Conservation (phyloP, 1,140 invertebrate species). For the Forficula auricularia region DNA sequence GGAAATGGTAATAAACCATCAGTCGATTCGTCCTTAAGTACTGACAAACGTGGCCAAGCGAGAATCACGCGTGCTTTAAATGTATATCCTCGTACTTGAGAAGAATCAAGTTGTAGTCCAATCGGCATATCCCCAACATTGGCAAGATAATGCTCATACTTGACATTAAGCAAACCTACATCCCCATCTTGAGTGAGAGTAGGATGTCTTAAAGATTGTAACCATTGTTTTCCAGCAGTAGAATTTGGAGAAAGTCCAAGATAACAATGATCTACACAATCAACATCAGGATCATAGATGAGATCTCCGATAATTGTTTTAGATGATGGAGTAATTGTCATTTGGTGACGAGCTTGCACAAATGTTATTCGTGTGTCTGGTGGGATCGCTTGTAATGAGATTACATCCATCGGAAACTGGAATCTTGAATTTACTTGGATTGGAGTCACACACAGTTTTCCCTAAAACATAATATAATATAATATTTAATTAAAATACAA, state of each 20-base stretch:
- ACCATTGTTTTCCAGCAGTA: conserved; percentile 46
- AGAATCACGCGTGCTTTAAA: conserved; percentile 51
- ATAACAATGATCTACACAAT: conserved; percentile 59
- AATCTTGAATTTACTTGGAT: conserved; percentile 58
- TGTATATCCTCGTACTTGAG: conserved; percentile 50
- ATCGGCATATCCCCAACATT: conserved; percentile 23
- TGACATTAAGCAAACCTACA: conserved; percentile 35
- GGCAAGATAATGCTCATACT: conserved; percentile 37
- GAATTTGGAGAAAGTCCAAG: conserved; percentile 38
- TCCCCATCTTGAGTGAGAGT: conserved; percentile 41
- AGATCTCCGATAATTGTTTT: conserved; percentile 34
- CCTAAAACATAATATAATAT: conserved; percentile 33
- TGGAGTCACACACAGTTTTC: conserved; percentile 53
- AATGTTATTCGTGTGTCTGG: conserved; percentile 30
- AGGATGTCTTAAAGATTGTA: conserved; percentile 46
- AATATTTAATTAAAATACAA: neutral
- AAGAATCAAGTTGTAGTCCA: conserved; percentile 43
- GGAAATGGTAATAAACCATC: conserved; percentile 41
- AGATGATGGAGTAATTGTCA: conserved; percentile 15
- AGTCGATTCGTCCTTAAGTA: conserved; percentile 25
- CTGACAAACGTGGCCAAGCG: conserved; percentile 48
- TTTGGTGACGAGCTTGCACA: conserved; percentile 17
- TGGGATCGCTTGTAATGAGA: conserved; percentile 28
- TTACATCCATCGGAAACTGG: conserved; percentile 47
- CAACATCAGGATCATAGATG: conserved; percentile 46